Conservation (phyloP, 1,140 invertebrate genomes). For the Thaumetopoea pityocampa region DNA sequence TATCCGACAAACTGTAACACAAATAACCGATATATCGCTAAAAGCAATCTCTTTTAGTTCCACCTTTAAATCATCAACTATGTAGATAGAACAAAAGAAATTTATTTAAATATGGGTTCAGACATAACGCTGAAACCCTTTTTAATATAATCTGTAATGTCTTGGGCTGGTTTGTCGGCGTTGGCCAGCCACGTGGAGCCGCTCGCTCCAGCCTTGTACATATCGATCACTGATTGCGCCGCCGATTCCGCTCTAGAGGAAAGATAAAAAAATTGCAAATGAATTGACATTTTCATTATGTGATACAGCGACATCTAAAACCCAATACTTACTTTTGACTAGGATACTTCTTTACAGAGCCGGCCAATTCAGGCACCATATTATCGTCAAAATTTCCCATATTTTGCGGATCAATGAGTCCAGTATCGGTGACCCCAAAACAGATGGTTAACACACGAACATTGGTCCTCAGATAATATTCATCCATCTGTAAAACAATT, state of each 20-base stretch:
- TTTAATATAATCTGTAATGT: constrained; percentile 22
- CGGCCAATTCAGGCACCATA: not conserved
- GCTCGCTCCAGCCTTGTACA: constrained; percentile 20
- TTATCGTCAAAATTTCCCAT: constrained; percentile 4
- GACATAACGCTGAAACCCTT: constrained; percentile 19
- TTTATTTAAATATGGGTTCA: constrained; percentile 5
- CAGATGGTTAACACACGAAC: constrained; percentile 43
- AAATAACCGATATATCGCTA: too few relatives aligned
- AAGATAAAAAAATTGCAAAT: not conserved
- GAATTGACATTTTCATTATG: not conserved
- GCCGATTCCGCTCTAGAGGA: constrained; percentile 6
- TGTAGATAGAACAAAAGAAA: too few relatives aligned
- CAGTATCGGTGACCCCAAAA: constrained; percentile 61
- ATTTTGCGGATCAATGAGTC: not conserved
- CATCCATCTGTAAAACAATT: constrained; percentile 6
- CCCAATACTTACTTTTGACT: constrained; percentile 1
- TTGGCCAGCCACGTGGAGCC: constrained; percentile 21
- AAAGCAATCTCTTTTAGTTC: too few relatives aligned
- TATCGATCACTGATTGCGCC: constrained; percentile 17
- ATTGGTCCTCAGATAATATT: constrained; percentile 5
- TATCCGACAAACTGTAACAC: too few relatives aligned
- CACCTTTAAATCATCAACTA: too few relatives aligned
- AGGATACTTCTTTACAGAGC: not conserved
- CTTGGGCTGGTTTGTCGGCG: constrained; percentile 10
- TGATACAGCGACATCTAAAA: not conserved